Evolutionary conservation across 2,797 vertebrate genomes (phyloP), one percentile per base, ranked within the genome.

Genomic region (Spinus pinus): DNA sequence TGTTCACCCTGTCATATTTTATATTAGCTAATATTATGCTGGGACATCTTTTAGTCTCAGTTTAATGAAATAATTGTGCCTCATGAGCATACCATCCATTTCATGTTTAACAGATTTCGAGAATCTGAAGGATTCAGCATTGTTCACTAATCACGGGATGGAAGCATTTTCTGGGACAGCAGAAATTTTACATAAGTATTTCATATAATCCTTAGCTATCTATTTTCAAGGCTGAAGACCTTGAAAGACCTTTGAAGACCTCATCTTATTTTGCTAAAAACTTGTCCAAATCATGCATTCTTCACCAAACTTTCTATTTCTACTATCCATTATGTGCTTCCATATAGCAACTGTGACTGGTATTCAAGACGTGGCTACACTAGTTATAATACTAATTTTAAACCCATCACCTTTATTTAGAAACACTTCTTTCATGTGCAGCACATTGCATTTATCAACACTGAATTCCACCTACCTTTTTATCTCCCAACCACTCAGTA

Each of bases 341-440:
- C 23, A 73, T 50, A 82, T 15, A 66, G 47, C 25, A 70, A 13
- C 31, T 30, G 17, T 46, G 49, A 35, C 20, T 37, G 27, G 10
- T 77, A 58, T 70, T 73, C 64, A 81, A 33, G 31, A 72, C 77
- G 31, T 19, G 25, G 14, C 19, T 49, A 51, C 14, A 11, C 8
- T 60, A 88, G 30, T 67, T 49, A 42, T 37, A 56, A 42, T 35
- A 66, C 30, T 85, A 70, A 87, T 81, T 89, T 80, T 57, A 64
- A 82, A 70, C 16, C 8, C 14, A 10, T 62, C 19, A n/a, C 49
- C 73, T 87, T 81, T 84, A 69, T 66, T 93, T 86, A 82, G 81
- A 91, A 93, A 64, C 73, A n/a, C 42, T 94, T 85, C 13, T 73
- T 83, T 91, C 28, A 61, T 24, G 30, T 71, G 79, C 46, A 54